Evolutionary conservation across 1,140 invertebrate genomes (phyloP).

Genomic region (Bombyx mandarina): DNA sequence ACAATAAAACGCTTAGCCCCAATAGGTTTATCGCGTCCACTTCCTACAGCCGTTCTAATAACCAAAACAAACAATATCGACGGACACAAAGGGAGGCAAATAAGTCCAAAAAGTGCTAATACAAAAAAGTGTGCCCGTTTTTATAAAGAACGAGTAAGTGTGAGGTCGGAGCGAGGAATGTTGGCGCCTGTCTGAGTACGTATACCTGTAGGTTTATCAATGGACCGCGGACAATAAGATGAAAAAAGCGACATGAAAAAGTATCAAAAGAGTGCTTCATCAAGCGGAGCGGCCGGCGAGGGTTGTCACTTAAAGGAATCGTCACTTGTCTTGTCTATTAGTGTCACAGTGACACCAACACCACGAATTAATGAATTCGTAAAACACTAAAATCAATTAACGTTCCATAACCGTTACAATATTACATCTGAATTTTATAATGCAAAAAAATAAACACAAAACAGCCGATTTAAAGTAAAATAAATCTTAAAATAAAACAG

Average conservation of each 20-base stretch:
- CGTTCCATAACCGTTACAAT: too few species aligned
- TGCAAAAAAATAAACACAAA: too few species aligned
- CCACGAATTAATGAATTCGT: too few species aligned
- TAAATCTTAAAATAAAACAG: too few species aligned
- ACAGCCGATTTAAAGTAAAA: too few species aligned
- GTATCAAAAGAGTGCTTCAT: conserved; percentile 64
- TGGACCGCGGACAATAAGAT: conserved; percentile 64
- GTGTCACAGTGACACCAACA: too few species aligned
- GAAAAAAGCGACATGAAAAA: conserved; percentile 50
- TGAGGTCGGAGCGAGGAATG: conserved; percentile 69
- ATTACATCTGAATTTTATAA: too few species aligned
- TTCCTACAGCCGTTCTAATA: conserved; percentile 64
- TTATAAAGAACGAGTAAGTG: conserved; percentile 65
- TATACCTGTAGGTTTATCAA: conserved; percentile 71
- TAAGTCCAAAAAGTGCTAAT: conserved; percentile 63
- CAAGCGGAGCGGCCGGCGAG: conserved; percentile 61
- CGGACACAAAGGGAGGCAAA: conserved; percentile 59
- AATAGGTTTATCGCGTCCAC: conserved; percentile 67
- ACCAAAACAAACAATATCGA: conserved; percentile 67
- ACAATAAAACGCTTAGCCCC: conserved; percentile 67
- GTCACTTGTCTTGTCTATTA: too few species aligned
- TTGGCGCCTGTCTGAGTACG: conserved; percentile 70
- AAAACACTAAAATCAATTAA: too few species aligned
- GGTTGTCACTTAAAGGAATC: conserved; percentile 37
- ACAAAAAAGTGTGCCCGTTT: conserved; percentile 66